Evolutionary conservation across 2,113 vertebrate genomes (phyloP).

Genomic region (Odontesthes bonariensis): DNA sequence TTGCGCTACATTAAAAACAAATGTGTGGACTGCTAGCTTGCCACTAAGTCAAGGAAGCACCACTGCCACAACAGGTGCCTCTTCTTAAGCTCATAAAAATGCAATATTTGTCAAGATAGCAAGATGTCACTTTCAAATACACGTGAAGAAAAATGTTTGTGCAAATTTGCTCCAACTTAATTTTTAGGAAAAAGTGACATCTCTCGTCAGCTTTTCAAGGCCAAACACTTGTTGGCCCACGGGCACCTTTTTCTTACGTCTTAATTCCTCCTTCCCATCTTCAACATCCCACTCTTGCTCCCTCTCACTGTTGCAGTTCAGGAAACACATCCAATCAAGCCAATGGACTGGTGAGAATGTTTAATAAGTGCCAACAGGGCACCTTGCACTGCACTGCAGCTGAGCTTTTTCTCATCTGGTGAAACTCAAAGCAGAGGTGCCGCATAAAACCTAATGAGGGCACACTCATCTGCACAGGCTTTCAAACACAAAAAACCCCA

Average conservation of each 20-base stretch:
- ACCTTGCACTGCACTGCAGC: conserved; percentile 45
- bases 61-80: no score
- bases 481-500: not conserved
- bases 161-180: no score
- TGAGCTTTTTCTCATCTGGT: conserved; percentile 30
- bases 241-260: not conserved
- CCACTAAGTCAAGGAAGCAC: no score
- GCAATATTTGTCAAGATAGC: no score
- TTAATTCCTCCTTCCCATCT: not conserved
- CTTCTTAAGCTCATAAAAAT: no score
- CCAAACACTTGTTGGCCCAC: not conserved
- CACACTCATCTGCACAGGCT: not conserved
- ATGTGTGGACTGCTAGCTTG: no score
- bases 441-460: not conserved
- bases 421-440: conserved; percentile 15
- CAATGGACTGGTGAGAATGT: conserved; percentile 61
- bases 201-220: not conserved
- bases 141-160: no score
- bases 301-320: conserved; percentile 38
- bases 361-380: conserved; percentile 69
- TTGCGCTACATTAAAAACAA: no score
- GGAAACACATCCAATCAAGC: conserved; percentile 71
- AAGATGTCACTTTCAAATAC: no score
- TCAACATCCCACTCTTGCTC: not conserved
- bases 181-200: no score